Conservation (phyloP, 2,888 invertebrate genomes). For the Crossocerus cetratus region DNA sequence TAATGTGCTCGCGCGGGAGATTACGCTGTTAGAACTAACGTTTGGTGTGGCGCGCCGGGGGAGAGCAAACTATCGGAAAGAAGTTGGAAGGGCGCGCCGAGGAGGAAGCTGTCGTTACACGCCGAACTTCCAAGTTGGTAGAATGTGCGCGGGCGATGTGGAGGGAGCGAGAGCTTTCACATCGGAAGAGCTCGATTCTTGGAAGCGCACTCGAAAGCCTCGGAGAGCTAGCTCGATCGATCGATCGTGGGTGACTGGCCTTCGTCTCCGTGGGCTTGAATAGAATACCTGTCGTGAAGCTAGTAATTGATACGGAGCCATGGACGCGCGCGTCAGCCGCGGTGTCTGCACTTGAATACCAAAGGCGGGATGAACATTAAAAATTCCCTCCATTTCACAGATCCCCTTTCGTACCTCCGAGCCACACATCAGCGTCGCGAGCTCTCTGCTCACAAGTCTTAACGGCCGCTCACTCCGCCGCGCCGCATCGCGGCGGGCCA, state of each 20-base stretch:
- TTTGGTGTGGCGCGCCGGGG: neutral
- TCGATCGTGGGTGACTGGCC: constrained; percentile 6
- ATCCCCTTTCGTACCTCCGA: too few relatives aligned
- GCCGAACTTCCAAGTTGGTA: neutral
- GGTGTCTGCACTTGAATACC: too few relatives aligned
- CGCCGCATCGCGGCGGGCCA: too few relatives aligned
- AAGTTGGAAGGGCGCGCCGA: neutral
- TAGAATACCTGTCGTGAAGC: neutral
- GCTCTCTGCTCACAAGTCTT: too few relatives aligned
- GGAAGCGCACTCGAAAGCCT: neutral
- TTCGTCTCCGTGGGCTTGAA: neutral
- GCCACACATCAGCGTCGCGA: too few relatives aligned
- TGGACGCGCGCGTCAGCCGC: too few relatives aligned
- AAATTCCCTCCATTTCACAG: too few relatives aligned
- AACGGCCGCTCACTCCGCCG: too few relatives aligned
- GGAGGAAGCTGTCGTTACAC: neutral
- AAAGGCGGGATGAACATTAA: too few relatives aligned
- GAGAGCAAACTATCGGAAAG: neutral
- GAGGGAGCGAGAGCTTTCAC: neutral
- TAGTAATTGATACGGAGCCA: neutral
- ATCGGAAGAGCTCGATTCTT: neutral
- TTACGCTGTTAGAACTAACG: neutral
- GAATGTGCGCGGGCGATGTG: neutral
- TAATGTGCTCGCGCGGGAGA: neutral
- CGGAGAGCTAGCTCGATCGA: constrained; percentile 1